Base-by-base conservation (phyloP, 2,797 vertebrate species). In the Lepus oiostolus region DNA sequence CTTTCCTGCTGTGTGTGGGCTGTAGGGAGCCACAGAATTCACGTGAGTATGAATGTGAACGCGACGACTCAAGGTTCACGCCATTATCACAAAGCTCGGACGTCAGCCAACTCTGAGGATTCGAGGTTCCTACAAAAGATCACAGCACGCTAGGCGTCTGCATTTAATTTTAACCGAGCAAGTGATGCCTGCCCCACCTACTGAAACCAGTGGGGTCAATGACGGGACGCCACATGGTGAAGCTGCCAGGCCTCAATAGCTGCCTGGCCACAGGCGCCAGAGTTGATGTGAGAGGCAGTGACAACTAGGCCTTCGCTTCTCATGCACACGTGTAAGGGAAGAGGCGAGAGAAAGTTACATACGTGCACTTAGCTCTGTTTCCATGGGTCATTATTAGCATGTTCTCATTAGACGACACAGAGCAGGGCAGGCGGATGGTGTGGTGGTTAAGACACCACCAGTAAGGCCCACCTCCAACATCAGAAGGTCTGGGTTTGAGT, bases 1-100 rank as follows among this genome's bases (percentile, higher is more conserved):
- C 9, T 50, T 4, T 63, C 62, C 84, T 81, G 80, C n/a, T 21
- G 26, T 14, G 0, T 5, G 26, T 88, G 62, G 28, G 26, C 47
- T 76, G 93, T 54, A 77, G 68, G 24, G 80, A 63, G 84, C 86
- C 72, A 70, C 26, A 85, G 60, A 67, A 77, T 62, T 58, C 68
- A 19, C 21, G 5, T 5, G 5, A 62, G 28, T 7, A 10, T 38
- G 28, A 76, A 52, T 7, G 10, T n/a, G 21, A 65, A 21, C 38
- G 16, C 4, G 28, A 17, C 7, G 14, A n/a, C 28, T 84, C 52
- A 72, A 67, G 63, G 32, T 89, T 81, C 1, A 0, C n/a, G 14
- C 76, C 74, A 82, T 24, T 52, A 30, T 70, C 30, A 17, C 2
- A 68, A 13, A 93, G n/a, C 16, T 52, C 32, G 81, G 63, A 28